phyloP scores from a whole-genome alignment of 1,140 invertebrate genomes.

The Sesamia nonagrioides region DNA sequence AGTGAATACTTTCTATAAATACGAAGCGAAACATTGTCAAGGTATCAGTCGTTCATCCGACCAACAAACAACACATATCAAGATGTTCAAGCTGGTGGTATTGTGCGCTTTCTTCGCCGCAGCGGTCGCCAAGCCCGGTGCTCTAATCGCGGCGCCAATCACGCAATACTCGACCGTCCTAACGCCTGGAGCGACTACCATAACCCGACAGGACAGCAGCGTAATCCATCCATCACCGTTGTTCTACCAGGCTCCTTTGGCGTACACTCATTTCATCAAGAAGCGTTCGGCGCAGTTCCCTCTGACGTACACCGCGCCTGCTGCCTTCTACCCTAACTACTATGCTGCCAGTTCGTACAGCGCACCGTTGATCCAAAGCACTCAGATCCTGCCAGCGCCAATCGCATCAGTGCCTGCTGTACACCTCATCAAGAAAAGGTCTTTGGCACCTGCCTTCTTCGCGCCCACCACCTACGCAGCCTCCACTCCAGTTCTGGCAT shows the following conservation, averaged over 20 bases:
- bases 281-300: slow-evolving; percentile 67
- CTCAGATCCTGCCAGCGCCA: slow-evolving; percentile 65
- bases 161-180: slow-evolving; percentile 76
- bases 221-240: slow-evolving; percentile 78
- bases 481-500: slow-evolving; percentile 59
- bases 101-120: slow-evolving; percentile 87
- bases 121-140: slow-evolving; percentile 77
- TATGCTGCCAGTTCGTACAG: slow-evolving; percentile 61
- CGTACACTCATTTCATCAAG: slow-evolving; percentile 74
- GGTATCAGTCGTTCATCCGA: slow-evolving; percentile 78
- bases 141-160: slow-evolving; percentile 58
- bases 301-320: slow-evolving; percentile 51
- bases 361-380: slow-evolving; percentile 59
- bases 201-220: slow-evolving; percentile 77
- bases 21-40: slow-evolving; percentile 63
- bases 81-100: slow-evolving; percentile 89
- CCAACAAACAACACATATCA: slow-evolving; percentile 79
- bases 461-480: slow-evolving; percentile 59
- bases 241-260: slow-evolving; percentile 60
- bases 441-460: slow-evolving; percentile 52
- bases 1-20: slow-evolving; percentile 80
- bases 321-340: slow-evolving; percentile 44
- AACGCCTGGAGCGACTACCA: slow-evolving; percentile 72
- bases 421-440: slow-evolving; percentile 66
- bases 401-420: slow-evolving; percentile 55